These are phyloP conservation scores for Lutjanus argentimaculatus DNA, from an alignment of 2,797 vertebrate species.

Conservation along the genomic window DNA sequence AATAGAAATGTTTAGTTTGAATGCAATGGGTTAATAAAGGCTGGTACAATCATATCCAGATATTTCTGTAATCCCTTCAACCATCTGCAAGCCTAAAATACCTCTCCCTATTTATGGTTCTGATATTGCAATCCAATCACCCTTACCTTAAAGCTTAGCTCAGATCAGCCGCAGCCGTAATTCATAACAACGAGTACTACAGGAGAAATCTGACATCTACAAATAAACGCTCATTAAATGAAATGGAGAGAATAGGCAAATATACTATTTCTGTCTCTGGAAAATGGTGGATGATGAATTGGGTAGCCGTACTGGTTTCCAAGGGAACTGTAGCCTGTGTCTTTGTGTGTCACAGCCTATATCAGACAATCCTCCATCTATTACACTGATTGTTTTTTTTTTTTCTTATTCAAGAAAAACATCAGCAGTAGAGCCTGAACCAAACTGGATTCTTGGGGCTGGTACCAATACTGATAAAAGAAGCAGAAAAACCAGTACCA, in stretches of 20 bases:
- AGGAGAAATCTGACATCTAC: constrained; percentile 7
- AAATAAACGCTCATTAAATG: constrained; percentile 29
- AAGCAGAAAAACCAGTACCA: too few relatives aligned
- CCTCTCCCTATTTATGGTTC: constrained; percentile 3
- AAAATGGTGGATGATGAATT: constrained; percentile 78
- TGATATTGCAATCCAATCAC: constrained; percentile 4
- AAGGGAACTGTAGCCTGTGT: constrained; percentile 76
- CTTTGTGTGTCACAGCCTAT: constrained; percentile 48
- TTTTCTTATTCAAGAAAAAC: neutral
- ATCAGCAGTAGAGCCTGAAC: neutral
- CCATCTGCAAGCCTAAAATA: constrained; percentile 18
- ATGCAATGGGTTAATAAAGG: neutral
- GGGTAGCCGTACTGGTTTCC: constrained; percentile 78
- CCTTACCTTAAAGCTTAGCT: constrained; percentile 2
- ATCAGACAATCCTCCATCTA: constrained; percentile 20
- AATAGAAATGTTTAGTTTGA: neutral
- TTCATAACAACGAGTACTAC: neutral
- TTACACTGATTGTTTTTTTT: neutral
- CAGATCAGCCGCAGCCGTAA: neutral
- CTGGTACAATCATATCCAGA: neutral
- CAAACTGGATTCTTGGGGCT: too few relatives aligned
- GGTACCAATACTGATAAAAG: too few relatives aligned
- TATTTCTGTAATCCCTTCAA: constrained; percentile 28
- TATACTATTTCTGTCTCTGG: constrained; percentile 61
- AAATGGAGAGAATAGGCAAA: constrained; percentile 56